Conservation (phyloP, 2,797 vertebrate species). For the Bucorvus abyssinicus region DNA sequence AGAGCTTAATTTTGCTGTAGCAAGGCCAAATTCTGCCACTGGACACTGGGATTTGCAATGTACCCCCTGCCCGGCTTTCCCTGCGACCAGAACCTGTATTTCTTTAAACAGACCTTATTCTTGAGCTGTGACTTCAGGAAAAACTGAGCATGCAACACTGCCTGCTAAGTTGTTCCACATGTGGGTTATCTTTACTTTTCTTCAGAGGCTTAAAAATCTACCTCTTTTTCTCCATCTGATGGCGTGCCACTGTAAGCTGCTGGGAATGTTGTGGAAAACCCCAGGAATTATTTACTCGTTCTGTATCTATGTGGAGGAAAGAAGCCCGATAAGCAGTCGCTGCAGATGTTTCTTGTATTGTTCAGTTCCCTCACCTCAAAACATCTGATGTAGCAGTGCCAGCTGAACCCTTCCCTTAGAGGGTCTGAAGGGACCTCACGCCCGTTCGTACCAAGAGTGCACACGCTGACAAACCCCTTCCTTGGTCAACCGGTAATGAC, state of each 20-base stretch:
- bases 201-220: neutral
- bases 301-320: neutral
- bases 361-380: neutral
- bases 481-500: conserved; percentile 9
- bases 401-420: neutral
- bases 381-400: neutral
- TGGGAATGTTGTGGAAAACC: neutral
- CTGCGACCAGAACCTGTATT: neutral
- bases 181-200: neutral
- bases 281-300: neutral
- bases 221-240: neutral
- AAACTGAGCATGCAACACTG: neutral
- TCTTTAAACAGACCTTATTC: neutral
- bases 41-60: neutral
- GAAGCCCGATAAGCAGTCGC: neutral
- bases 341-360: neutral
- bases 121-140: neutral
- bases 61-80: neutral
- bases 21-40: neutral
- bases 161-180: neutral
- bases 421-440: neutral
- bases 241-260: neutral
- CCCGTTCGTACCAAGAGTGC: neutral
- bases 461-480: neutral
- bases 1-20: neutral